Evolutionary conservation across 2,797 vertebrate species (phyloP).

Genomic region (Pseudotriccus pelzelni): DNA sequence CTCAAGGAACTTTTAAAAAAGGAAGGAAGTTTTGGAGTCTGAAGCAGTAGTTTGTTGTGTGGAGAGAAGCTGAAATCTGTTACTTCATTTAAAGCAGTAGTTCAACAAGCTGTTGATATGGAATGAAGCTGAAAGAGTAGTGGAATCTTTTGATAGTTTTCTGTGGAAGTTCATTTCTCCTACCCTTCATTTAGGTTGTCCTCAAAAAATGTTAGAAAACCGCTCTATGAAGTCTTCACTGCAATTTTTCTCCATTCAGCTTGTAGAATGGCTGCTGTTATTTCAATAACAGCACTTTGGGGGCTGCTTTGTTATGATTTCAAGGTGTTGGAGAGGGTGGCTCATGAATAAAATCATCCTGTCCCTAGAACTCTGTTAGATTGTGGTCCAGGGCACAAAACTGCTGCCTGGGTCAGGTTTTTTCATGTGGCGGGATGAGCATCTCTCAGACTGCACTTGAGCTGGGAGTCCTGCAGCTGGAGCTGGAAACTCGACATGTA

Average conservation of each 20-base stretch:
- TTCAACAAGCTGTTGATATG: background rate
- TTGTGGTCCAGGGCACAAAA: background rate
- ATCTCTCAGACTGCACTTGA: accelerated
- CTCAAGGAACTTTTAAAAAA: background rate
- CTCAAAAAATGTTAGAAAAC: background rate
- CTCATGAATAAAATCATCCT: background rate
- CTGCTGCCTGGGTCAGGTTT: background rate
- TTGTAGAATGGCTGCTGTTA: background rate
- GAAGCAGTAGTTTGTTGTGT: background rate
- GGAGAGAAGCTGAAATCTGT: background rate
- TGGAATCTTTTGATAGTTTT: background rate
- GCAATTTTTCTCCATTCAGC: background rate
- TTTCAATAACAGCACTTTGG: background rate
- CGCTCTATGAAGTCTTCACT: background rate
- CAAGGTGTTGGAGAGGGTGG: background rate
- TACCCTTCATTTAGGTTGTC: background rate
- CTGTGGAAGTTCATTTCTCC: background rate
- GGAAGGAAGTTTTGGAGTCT: background rate
- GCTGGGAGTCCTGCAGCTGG: background rate
- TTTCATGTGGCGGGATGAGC: background rate
- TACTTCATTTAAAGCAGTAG: background rate
- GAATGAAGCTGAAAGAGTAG: background rate
- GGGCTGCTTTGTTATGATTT: background rate
- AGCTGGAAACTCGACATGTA: background rate
- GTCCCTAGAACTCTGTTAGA: background rate